Evolutionary conservation across 2,888 invertebrate species (phyloP).

Genomic region (Linnaemya tessellans): DNA sequence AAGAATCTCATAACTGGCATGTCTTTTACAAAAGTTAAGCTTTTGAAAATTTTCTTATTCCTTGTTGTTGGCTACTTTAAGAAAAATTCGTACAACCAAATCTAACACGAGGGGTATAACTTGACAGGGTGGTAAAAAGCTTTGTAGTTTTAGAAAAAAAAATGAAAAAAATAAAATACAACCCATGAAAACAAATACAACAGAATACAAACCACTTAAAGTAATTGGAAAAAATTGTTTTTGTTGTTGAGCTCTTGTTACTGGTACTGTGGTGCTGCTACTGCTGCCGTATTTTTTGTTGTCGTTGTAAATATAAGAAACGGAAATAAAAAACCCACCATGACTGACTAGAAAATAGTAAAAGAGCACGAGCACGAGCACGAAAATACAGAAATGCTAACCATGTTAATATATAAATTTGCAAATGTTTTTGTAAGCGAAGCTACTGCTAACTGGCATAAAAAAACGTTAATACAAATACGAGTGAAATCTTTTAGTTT

Average conservation of each 20-base stretch:
- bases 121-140: constrained; percentile 18
- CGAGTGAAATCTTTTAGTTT: constrained; percentile 24
- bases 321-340: constrained; percentile 60
- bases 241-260: constrained; percentile 48
- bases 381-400: constrained; percentile 41
- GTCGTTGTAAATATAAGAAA: constrained; percentile 42
- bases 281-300: constrained; percentile 9
- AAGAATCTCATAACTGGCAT: constrained; percentile 15
- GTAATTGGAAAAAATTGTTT: constrained; percentile 68
- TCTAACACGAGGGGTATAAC: not conserved
- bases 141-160: constrained; percentile 8
- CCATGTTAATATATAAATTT: constrained; percentile 41
- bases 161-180: not conserved
- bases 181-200: constrained; percentile 49
- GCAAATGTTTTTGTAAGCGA: constrained; percentile 34
- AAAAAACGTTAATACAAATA: constrained; percentile 36
- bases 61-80: not conserved
- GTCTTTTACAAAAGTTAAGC: constrained; percentile 53
- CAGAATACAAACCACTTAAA: constrained; percentile 69
- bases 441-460: constrained; percentile 18
- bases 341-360: constrained; percentile 47
- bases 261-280: constrained; percentile 1
- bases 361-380: constrained; percentile 48
- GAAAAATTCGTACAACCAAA: constrained; percentile 21
- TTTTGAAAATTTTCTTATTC: constrained; percentile 44